phyloP scores from a whole-genome alignment of 2,888 invertebrate genomes.

The Anthrax anthrax region DNA sequence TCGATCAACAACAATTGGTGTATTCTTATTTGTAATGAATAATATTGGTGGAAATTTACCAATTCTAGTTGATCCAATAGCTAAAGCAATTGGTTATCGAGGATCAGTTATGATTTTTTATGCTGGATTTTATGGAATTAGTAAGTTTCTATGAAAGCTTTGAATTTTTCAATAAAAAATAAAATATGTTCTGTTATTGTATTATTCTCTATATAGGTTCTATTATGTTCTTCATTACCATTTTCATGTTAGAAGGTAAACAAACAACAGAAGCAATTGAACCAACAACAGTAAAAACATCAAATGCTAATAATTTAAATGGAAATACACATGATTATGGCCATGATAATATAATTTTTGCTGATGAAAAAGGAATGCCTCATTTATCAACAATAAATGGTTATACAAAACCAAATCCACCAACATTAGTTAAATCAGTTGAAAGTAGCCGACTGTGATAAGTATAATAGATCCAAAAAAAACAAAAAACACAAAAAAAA shows the following conservation, averaged over 20 bases:
- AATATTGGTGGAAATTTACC: constrained; percentile 83
- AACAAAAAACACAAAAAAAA: too few relatives aligned
- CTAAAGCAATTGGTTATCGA: constrained; percentile 66
- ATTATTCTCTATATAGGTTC: constrained; percentile 44
- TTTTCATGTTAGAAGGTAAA: constrained; percentile 63
- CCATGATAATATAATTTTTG: constrained; percentile 31
- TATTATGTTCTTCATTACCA: constrained; percentile 63
- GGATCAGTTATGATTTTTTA: constrained; percentile 78
- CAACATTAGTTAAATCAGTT: constrained; percentile 9
- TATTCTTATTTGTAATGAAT: constrained; percentile 85
- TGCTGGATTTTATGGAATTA: constrained; percentile 73
- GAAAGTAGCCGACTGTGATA: constrained; percentile 30
- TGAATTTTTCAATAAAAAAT: not conserved
- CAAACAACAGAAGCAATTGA: constrained; percentile 3
- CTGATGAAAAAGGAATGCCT: constrained; percentile 19
- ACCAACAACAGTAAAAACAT: not conserved
- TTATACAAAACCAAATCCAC: constrained; percentile 6
- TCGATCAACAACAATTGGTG: constrained; percentile 71
- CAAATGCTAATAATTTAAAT: constrained; percentile 11
- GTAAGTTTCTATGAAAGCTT: constrained; percentile 43
- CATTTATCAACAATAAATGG: constrained; percentile 8
- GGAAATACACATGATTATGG: constrained; percentile 14
- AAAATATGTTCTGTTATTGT: not conserved
- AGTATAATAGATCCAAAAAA: not conserved
- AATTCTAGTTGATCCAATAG: constrained; percentile 72